phyloP scores from a whole-genome alignment of 2,113 vertebrate genomes.

The Phyllostomus discolor region DNA sequence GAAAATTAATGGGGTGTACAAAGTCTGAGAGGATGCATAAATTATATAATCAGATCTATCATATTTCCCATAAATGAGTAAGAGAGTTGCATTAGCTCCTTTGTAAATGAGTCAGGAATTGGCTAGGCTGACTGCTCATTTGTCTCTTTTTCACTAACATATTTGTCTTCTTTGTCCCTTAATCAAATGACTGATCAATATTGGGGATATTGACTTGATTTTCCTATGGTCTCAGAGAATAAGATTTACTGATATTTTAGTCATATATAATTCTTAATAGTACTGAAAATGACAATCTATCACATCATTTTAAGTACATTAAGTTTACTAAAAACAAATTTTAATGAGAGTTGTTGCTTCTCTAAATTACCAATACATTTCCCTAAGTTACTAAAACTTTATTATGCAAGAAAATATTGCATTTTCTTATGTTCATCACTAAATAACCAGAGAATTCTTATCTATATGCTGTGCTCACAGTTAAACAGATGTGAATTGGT shows the following conservation, averaged over 20 bases:
- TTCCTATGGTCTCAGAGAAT: neutral
- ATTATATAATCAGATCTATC: slow-evolving; percentile 48
- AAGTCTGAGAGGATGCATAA: slow-evolving; percentile 29
- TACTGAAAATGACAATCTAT: neutral
- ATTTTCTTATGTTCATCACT: neutral
- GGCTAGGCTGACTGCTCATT: slow-evolving; percentile 27
- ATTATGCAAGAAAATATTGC: neutral
- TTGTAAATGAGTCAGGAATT: slow-evolving; percentile 53
- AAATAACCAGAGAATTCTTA: neutral
- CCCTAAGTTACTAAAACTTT: slow-evolving; percentile 21
- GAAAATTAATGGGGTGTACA: slow-evolving; percentile 2
- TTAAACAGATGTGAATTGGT: neutral
- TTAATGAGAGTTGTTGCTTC: slow-evolving; percentile 7
- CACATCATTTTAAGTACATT: neutral
- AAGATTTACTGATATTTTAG: slow-evolving; percentile 22
- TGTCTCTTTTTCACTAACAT: slow-evolving; percentile 57
- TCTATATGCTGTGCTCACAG: neutral
- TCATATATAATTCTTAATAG: neutral
- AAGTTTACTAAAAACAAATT: slow-evolving; percentile 36
- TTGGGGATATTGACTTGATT: slow-evolving; percentile 35
- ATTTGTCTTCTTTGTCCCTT: slow-evolving; percentile 63
- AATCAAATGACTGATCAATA: slow-evolving; percentile 68
- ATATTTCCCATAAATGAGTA: slow-evolving; percentile 53
- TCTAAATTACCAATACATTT: slow-evolving; percentile 4
- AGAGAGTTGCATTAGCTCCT: slow-evolving; percentile 13